These are phyloP conservation scores for Eupristina koningsbergeri DNA, from an alignment of 1,140 invertebrate species.

Conservation along the genomic window DNA sequence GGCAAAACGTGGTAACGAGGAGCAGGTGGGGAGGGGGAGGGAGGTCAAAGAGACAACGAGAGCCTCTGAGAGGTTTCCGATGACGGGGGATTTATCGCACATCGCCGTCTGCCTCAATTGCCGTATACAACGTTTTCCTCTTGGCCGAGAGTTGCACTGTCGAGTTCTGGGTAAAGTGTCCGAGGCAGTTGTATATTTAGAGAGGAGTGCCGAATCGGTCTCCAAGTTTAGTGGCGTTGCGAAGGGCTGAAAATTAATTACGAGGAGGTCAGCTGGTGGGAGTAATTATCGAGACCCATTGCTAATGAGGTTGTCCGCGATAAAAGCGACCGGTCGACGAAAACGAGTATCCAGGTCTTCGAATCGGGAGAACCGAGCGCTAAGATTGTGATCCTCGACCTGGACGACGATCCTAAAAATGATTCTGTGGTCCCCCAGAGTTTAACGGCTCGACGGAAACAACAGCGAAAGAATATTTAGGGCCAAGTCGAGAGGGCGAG, in stretches of 20 bases:
- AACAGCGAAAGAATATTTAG: background rate
- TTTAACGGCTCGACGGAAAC: slow-evolving; percentile 17
- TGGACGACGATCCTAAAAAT: slow-evolving; percentile 14
- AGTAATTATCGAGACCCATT: no score
- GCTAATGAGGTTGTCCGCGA: background rate
- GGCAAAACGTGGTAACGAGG: background rate
- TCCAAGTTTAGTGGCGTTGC: no score
- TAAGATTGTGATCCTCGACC: no score
- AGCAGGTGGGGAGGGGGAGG: no score
- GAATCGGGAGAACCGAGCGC: background rate
- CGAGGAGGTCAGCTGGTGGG: no score
- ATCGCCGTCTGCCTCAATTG: background rate
- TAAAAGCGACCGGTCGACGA: background rate
- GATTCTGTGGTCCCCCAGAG: slow-evolving; percentile 7
- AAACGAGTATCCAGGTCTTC: background rate
- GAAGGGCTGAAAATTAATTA: no score
- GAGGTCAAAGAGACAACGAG: background rate
- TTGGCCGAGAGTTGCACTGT: background rate
- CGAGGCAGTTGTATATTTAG: no score
- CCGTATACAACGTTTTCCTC: no score
- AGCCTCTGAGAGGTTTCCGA: no score
- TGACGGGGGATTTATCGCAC: background rate
- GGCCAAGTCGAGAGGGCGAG: background rate
- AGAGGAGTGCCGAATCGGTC: no score
- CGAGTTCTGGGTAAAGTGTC: no score